A percentile compares a stretch with the other conserved stretches of the same genome.
Evolutionary conservation across 2,797 vertebrate genomes (phyloP).

Genomic region (Chelon auratus): DNA sequence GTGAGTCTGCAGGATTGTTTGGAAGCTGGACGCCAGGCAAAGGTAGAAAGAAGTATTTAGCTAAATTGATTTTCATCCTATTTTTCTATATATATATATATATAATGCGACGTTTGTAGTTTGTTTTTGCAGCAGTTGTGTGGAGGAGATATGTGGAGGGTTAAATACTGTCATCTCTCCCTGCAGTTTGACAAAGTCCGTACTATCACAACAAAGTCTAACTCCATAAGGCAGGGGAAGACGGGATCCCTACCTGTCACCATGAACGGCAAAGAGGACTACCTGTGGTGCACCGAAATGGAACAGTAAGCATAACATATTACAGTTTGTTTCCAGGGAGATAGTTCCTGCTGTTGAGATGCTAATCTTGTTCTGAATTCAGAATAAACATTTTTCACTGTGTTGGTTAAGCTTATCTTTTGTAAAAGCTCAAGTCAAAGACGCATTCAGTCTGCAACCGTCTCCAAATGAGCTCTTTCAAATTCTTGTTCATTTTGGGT

Average conservation of each 20-base stretch:
- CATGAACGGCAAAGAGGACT: slow-evolving; percentile 87
- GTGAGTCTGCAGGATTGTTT: slow-evolving; percentile 90
- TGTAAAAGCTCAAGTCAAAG: no score
- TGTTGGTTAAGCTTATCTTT: no score
- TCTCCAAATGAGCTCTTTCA: no score
- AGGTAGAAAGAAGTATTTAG: slow-evolving; percentile 78
- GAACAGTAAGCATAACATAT: slow-evolving; percentile 77
- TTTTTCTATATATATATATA: no score
- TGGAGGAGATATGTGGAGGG: not conserved
- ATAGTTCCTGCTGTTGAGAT: no score
- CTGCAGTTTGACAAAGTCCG: slow-evolving; percentile 85
- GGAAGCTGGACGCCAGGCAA: slow-evolving; percentile 87
- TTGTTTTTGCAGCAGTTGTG: not conserved
- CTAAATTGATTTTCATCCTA: not conserved
- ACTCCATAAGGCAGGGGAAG: slow-evolving; percentile 85
- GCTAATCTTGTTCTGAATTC: no score
- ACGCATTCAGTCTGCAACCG: no score
- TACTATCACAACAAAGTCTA: slow-evolving; percentile 86
- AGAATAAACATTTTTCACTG: no score
- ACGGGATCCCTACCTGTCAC: slow-evolving; percentile 79
- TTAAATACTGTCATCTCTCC: slow-evolving; percentile 15
- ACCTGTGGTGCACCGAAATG: slow-evolving; percentile 87
- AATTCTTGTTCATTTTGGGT: no score
- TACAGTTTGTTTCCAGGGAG: not conserved
- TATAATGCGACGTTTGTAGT: not conserved